These are phyloP conservation scores for Elgaria multicarinata DNA, from an alignment of 2,113 vertebrate genomes.

Conservation along the genomic window DNA sequence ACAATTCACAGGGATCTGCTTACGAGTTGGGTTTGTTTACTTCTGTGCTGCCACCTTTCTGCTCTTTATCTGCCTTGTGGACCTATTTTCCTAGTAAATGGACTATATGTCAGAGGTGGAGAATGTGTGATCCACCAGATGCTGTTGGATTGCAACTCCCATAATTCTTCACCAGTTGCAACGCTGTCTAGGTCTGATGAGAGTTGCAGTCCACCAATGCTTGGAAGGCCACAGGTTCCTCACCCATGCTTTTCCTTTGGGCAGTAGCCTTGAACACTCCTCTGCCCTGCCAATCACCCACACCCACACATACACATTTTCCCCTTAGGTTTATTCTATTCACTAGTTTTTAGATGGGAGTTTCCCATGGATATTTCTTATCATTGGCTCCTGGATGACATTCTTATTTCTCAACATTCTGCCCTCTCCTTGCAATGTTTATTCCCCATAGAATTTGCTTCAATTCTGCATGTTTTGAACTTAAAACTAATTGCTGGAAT, in stretches of 20 bases:
- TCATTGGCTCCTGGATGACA: neutral
- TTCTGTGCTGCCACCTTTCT: neutral
- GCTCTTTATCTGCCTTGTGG: neutral
- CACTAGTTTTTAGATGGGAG: neutral
- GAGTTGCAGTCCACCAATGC: neutral
- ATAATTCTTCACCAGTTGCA: neutral
- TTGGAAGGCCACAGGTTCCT: neutral
- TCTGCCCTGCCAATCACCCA: too few species aligned
- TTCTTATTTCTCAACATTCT: neutral
- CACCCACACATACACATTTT: too few species aligned
- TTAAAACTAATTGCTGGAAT: neutral
- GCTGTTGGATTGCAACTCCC: neutral
- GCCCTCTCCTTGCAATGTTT: neutral
- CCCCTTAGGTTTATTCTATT: neutral
- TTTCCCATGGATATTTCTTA: neutral
- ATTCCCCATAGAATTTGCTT: neutral
- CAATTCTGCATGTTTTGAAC: neutral
- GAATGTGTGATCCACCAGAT: neutral
- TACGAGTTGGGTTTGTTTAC: neutral
- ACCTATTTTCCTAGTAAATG: too few species aligned
- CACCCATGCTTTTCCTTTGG: neutral
- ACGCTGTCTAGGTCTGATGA: neutral
- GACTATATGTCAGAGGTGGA: neutral
- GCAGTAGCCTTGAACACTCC: neutral
- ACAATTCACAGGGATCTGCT: neutral